phyloP scores from a whole-genome alignment of 2,888 invertebrate species.

The Ormia ochracea region DNA sequence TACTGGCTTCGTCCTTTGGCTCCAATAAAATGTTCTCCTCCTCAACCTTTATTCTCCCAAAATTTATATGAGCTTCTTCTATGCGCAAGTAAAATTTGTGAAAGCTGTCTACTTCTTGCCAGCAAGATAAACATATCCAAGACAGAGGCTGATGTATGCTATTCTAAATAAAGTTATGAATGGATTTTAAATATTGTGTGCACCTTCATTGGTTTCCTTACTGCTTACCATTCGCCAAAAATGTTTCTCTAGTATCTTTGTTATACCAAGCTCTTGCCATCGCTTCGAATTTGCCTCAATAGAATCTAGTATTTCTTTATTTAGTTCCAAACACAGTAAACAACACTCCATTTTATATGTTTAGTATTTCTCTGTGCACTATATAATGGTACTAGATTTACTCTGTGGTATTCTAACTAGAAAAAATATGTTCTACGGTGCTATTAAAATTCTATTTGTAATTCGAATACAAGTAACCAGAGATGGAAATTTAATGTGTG shows the following conservation, averaged over 20 bases:
- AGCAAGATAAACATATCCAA: slow-evolving; percentile 68
- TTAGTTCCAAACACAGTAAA: slow-evolving; percentile 46
- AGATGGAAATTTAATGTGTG: too few relatives aligned
- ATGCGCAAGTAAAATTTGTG: slow-evolving; percentile 68
- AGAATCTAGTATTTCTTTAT: not conserved
- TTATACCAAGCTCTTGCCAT: slow-evolving; percentile 35
- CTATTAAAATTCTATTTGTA: too few relatives aligned
- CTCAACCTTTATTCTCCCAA: slow-evolving; percentile 63
- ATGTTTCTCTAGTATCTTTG: slow-evolving; percentile 45
- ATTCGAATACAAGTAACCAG: too few relatives aligned
- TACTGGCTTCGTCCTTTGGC: not conserved
- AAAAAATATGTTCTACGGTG: too few relatives aligned
- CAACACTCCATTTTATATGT: slow-evolving; percentile 41
- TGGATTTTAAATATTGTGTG: not conserved
- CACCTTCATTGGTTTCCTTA: not conserved
- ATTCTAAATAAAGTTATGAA: slow-evolving; percentile 29
- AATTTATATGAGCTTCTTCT: slow-evolving; percentile 66
- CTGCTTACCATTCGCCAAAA: slow-evolving; percentile 47
- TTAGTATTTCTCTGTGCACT: not conserved
- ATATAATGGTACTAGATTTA: too few relatives aligned
- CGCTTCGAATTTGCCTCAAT: slow-evolving; percentile 4
- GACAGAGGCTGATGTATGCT: not conserved
- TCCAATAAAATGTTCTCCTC: not conserved
- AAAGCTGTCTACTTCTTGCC: slow-evolving; percentile 67
- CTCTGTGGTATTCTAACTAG: too few relatives aligned